Evolutionary conservation across 2,113 vertebrate species (phyloP), one percentile per base, ranked within the genome.

Genomic region (Halichoeres trimaculatus): DNA sequence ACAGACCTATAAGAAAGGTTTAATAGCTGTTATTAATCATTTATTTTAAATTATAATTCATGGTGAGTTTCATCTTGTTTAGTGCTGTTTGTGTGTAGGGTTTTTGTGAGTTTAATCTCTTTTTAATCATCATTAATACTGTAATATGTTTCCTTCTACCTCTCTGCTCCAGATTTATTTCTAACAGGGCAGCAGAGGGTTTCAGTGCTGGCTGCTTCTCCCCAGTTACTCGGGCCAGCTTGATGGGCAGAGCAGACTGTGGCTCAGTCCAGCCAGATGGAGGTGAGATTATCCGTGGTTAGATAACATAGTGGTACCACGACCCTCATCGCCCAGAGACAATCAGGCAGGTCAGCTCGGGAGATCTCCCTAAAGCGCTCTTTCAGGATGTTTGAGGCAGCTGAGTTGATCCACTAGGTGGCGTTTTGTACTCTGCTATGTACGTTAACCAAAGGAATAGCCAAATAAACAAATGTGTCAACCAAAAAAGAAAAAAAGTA

Each of bases 251-350:
- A 56, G 59, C 78, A 60, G 77, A 74, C 85, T 56, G 70, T 20
- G 68, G 68, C 78, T 74, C 76, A 76, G 60, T 41, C 51, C 11
- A 17, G 74, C 58, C 87, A 90, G 84, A 91, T 88, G 88, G 87
- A 84, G 52, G 74, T 57, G 74, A 88, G 85, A 87, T 91, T 91
- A 90, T 81, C 84, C 65, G 64, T 63, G 71, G 66, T 81, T 87
- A 85, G 82, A 84, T 88, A 85, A 88, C 81, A 81, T 74, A 69
- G 78, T 54, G 59, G 69, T 20, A 30, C 2, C 16, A 55, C 40
- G 62, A 59, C 59, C 67, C n/a, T 36, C 52, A 60, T 78, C 80
- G 56, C 51, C 34, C 22, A 8, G 26, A 72, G 48, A 81, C 41
- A 36, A 74, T 56, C 54, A 53, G 50, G 72, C 20, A n/a, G 45